phyloP scores from a whole-genome alignment of 35 echinoderm and acorn worm species.

The Stichopus chloronotus region DNA sequence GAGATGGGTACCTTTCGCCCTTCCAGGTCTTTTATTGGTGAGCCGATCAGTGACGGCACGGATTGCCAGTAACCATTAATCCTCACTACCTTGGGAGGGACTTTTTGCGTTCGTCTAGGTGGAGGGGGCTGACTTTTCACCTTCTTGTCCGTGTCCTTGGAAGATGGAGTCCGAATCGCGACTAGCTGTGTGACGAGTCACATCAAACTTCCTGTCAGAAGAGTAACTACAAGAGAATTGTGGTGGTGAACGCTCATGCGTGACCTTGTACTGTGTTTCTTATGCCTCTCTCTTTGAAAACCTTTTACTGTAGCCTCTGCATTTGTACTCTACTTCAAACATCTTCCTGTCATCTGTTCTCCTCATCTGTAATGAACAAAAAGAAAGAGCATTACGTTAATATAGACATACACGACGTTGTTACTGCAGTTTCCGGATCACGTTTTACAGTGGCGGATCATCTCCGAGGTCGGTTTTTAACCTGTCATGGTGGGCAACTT shows the following conservation, averaged over 20 bases:
- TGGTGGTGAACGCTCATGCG: no score
- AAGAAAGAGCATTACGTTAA: no score
- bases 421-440: background rate
- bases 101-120: no score
- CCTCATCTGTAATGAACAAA: background rate
- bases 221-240: no score
- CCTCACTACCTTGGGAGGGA: background rate
- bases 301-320: background rate
- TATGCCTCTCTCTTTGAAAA: background rate
- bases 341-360: no score
- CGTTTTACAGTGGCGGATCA: background rate
- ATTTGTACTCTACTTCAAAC: background rate
- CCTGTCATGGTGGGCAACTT: constrained; percentile 56
- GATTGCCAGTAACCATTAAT: background rate
- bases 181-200: no score
- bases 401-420: background rate
- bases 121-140: no score
- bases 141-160: no score
- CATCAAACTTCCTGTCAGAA: no score
- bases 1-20: background rate
- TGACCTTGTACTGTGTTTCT: background rate
- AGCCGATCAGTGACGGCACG: background rate
- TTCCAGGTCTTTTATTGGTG: background rate
- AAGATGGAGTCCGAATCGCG: no score
- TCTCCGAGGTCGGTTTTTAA: constrained; percentile 36